A percentile compares a stretch with the other conserved stretches of the same genome.
Conservation (phyloP, 2,113 vertebrate species). For the Trichomycterus rosablanca region DNA sequence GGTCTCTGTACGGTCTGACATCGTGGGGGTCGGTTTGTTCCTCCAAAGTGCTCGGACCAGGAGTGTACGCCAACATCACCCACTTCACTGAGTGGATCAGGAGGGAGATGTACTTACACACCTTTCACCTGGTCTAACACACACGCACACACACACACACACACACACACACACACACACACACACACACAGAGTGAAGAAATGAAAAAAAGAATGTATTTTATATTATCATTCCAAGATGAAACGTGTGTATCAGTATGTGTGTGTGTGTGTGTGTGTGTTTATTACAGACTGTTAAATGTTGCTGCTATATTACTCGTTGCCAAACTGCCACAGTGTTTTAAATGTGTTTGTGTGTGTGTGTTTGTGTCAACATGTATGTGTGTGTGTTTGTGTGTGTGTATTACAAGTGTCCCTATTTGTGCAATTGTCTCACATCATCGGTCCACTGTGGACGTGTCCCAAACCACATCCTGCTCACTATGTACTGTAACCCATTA, state of each 20-base stretch:
- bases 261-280: not conserved
- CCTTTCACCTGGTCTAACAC: conserved; percentile 32
- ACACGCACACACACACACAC: conserved; percentile 22
- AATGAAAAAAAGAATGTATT: not conserved
- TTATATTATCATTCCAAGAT: conserved; percentile 8
- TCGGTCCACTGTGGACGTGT: too few species aligned
- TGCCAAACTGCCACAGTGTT: conserved; percentile 14
- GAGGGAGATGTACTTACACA: conserved; percentile 40
- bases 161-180: conserved; percentile 16
- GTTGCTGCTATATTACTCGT: conserved; percentile 18
- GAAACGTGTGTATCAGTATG: not conserved
- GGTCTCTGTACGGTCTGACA: conserved; percentile 82
- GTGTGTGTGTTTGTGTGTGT: not conserved
- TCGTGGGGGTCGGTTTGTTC: conserved; percentile 85
- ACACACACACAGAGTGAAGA: conserved; percentile 10
- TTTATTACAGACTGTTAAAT: conserved; percentile 15
- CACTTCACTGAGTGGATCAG: conserved; percentile 42
- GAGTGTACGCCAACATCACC: conserved; percentile 79
- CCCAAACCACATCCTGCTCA: too few species aligned
- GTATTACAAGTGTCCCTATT: not conserved
- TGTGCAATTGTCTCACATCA: conserved; percentile 9
- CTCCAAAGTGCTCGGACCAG: conserved; percentile 80
- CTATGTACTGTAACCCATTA: too few species aligned
- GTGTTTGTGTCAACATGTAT: not conserved
- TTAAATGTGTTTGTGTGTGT: not conserved